Conservation (phyloP, 2,888 invertebrate species). For the Lithophane leautieri region DNA sequence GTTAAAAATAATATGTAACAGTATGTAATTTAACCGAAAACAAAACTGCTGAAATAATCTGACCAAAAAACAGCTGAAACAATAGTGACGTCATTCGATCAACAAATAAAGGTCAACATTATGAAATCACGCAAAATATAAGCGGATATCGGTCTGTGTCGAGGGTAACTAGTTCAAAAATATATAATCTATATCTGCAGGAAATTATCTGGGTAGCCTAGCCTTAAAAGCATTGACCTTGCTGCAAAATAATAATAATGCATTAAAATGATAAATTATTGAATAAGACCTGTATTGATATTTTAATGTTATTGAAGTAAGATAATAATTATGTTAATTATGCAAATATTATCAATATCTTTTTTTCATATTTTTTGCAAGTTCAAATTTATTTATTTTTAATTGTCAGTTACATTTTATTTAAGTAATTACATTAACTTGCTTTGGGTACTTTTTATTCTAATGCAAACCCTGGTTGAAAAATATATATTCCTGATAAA, state of each 20-base stretch:
- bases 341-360: no score
- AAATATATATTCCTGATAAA: not conserved
- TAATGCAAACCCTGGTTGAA: no score
- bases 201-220: slow-evolving; percentile 33
- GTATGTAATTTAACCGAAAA: not conserved
- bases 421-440: no score
- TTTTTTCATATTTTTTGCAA: not conserved
- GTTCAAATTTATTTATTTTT: not conserved
- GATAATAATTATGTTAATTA: no score
- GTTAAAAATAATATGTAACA: no score
- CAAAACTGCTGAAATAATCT: not conserved
- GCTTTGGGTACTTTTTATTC: no score
- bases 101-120: slow-evolving; percentile 40
- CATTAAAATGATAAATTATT: slow-evolving; percentile 1
- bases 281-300: not conserved
- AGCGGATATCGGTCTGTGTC: slow-evolving; percentile 59
- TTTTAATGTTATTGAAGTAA: not conserved
- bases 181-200: slow-evolving; percentile 36
- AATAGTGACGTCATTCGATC: slow-evolving; percentile 9
- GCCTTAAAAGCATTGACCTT: slow-evolving; percentile 45
- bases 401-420: not conserved
- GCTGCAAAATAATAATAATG: slow-evolving; percentile 17
- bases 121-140: slow-evolving; percentile 32
- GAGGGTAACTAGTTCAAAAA: slow-evolving; percentile 61
- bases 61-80: slow-evolving; percentile 1